Base-by-base conservation (phyloP, 2,888 invertebrate genomes). In the Leistus spinibarbis region DNA sequence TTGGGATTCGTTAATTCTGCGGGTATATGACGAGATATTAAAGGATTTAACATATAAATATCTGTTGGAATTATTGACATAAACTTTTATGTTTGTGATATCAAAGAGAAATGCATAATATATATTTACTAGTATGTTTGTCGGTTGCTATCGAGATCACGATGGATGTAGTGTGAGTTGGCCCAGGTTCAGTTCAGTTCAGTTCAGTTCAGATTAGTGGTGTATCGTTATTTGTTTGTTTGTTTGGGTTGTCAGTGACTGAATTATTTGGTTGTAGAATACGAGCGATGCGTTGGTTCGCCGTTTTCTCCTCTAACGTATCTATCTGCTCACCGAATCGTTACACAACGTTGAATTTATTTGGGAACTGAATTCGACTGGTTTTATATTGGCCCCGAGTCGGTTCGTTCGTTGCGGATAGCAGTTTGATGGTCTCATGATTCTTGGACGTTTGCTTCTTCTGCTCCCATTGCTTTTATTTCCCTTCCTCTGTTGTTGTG, bases 341-440 rank as follows among this genome's bases (percentile, higher is more conserved):
- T 71, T 71, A 70, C 63, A 62, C 62, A 24, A 40, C 62, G 62
- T 54, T 20, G 53, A 70, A 70, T 70, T 70, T 70, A 70, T 70
- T 70, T 53, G 20, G 17, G 70, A 70, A 70, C 62, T 70, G 70
- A 70, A 62, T 70, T 60, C 60, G 60, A 60, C 60, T 19, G 10
- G 60, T 60, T 60, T 60, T 60, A 60, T 60, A 60, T 60, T 60
- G 60, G 60, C 19, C 20, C 60, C 40, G 40, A 60, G 60, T 60
- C 60, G 17, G 22, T 22, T 60, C 60, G 17, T 10, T 22, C 20
- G 60, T 20, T 17, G 60, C 20, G 22, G 19, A 17, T 22, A 22
- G 17, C 19, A 60, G 22, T 20, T 19, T 60, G 60, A 19, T 20
- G 19, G 19, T 17, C 17, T 60, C 60, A 22, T 60, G 60, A 60